Evolutionary conservation across 1,140 invertebrate genomes (phyloP), one percentile per base, ranked within the genome.

Genomic region (Drosophila sulfurigaster): DNA sequence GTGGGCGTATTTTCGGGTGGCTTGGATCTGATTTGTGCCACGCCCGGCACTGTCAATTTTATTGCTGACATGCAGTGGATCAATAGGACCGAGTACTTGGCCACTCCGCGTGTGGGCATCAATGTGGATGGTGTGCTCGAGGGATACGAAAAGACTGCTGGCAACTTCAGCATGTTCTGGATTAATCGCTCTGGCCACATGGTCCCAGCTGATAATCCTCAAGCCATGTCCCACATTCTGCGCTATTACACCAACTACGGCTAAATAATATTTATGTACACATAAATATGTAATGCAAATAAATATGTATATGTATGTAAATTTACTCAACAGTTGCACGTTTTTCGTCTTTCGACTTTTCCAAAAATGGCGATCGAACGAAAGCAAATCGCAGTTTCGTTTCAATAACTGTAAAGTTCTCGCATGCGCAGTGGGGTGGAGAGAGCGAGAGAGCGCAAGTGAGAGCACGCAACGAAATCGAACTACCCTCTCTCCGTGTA

Each of bases 101-200:
- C 79, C 1, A 92, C 95, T 1, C 65, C 83, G 0, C 94, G 95
- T 11, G 54, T 74, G 4, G 93, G 95, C 2, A 93, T 96, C 30
- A 93, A 93, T 81, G 94, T 95, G 68, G 83, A 95, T 60, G 88
- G 93, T 3, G 91, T 94, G 6, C 93, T 95, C 30, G 95, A 95
- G 81, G 96, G 95, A 11, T 96, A 96, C 79, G 93, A 94, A 28
- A 96, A 96, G 80, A 91, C 92, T 1, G 94, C 94, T 41, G 94
- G 94, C 25, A 96, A 96, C 66, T 95, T 97, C 49, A 92, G 94
- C 30, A 95, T 97, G 89, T 97, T 96, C 83, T 97, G 96, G 96
- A 94, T 97, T 25, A 91, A 95, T 25, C 93, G 94, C 15, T 93
- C 94, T 46, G 95, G 95, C 28, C 95, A 95, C 83, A 95, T 95